Conservation (phyloP, 92 coral and sea anemone species). For the Parazoanthus swiftii region DNA sequence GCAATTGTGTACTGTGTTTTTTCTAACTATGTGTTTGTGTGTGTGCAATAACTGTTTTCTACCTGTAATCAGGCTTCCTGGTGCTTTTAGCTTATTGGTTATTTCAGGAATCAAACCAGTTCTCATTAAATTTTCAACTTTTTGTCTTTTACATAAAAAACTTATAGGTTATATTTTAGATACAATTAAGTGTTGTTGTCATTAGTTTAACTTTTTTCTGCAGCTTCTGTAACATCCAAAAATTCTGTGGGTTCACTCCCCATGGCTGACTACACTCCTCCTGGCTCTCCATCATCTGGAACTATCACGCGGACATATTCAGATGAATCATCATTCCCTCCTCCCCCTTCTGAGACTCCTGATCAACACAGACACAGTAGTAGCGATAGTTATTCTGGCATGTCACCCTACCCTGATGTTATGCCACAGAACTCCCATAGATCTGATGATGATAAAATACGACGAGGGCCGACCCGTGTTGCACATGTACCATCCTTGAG, state of each 20-base stretch:
- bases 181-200: too few relatives aligned
- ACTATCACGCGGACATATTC: slow-evolving; percentile 51
- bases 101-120: too few relatives aligned
- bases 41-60: too few relatives aligned
- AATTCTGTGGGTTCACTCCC: slow-evolving; percentile 64
- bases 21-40: too few relatives aligned
- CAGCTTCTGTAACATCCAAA: slow-evolving; percentile 72
- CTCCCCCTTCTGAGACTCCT: slow-evolving; percentile 68
- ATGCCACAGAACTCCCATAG: slow-evolving; percentile 45
- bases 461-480: slow-evolving; percentile 68
- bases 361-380: slow-evolving; percentile 59
- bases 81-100: too few relatives aligned
- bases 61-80: too few relatives aligned
- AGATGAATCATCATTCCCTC: slow-evolving; percentile 68
- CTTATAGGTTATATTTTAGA: too few relatives aligned
- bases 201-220: not conserved
- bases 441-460: slow-evolving; percentile 35
- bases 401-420: slow-evolving; percentile 81
- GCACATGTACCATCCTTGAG: slow-evolving; percentile 78
- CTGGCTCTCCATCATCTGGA: slow-evolving; percentile 62
- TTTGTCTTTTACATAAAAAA: too few relatives aligned
- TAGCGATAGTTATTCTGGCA: slow-evolving; percentile 56
- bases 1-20: too few relatives aligned
- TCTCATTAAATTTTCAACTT: too few relatives aligned
- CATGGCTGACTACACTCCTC: slow-evolving; percentile 83